A percentile compares a stretch with the other conserved stretches of the same genome.
Evolutionary conservation across 2,888 invertebrate genomes (phyloP).

Genomic region (Caenorhabditis parvicauda): DNA sequence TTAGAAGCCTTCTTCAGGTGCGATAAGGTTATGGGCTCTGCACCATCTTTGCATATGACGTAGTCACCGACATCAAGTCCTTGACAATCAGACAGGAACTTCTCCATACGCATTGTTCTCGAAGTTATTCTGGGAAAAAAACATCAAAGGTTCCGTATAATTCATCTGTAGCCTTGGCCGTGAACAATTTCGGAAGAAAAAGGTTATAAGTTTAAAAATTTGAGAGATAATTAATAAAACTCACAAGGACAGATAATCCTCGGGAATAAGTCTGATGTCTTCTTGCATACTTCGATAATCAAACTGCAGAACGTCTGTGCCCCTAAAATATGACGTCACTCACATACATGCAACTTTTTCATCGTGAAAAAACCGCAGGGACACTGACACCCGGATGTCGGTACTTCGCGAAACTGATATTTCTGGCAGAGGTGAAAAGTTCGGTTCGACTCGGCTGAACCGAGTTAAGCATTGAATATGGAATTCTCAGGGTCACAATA

Average conservation of each 20-base stretch:
- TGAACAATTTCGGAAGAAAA: too few species aligned
- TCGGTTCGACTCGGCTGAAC: too few species aligned
- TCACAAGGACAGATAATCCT: conserved; percentile 10
- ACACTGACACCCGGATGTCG: too few species aligned
- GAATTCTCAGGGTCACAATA: too few species aligned
- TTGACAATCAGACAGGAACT: conserved; percentile 3
- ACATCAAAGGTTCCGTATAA: too few species aligned
- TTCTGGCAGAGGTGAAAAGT: too few species aligned
- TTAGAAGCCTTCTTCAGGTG: neutral
- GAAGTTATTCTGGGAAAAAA: conserved; percentile 18
- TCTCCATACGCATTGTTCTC: conserved; percentile 12
- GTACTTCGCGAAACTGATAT: too few species aligned
- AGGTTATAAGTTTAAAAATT: neutral
- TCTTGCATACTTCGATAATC: conserved; percentile 12
- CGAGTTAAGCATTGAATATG: too few species aligned
- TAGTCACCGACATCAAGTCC: conserved; percentile 7
- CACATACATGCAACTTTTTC: too few species aligned
- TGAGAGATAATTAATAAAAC: neutral
- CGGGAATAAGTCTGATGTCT: conserved; percentile 2
- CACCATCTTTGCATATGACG: conserved; percentile 6
- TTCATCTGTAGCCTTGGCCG: too few species aligned
- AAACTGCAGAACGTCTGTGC: conserved; percentile 15
- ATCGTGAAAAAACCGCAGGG: too few species aligned
- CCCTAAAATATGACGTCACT: too few species aligned
- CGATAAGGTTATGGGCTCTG: neutral